These are phyloP conservation scores for Apodemia hepburni DNA, from an alignment of 2,888 invertebrate species.

Conservation along the genomic window DNA sequence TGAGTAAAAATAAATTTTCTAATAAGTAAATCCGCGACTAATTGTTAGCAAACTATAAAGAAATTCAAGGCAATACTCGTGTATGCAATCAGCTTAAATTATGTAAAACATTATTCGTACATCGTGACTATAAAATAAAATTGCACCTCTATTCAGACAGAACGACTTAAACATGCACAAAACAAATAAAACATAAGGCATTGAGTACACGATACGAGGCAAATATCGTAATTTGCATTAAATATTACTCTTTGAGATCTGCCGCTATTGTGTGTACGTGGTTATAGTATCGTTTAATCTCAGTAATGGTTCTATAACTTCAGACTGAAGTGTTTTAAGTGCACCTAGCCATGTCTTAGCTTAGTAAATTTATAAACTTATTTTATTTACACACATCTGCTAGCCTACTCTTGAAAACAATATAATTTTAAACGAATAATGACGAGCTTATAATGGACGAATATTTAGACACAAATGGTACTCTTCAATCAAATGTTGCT, in stretches of 20 bases:
- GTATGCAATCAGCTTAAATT: background rate
- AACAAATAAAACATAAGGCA: conserved; percentile 2
- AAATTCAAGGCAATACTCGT: background rate
- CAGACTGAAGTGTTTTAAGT: background rate
- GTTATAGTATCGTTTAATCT: conserved; percentile 7
- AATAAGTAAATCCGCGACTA: background rate
- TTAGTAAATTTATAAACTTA: background rate
- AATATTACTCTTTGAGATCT: conserved; percentile 2
- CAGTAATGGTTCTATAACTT: background rate
- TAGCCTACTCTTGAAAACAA: no score
- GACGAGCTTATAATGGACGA: no score
- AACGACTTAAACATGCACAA: conserved; percentile 1
- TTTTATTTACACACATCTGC: background rate
- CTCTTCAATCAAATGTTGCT: no score
- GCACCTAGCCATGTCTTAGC: background rate
- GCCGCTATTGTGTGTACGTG: conserved; percentile 5
- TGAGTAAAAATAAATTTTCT: no score
- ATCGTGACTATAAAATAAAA: conserved; percentile 8
- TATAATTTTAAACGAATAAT: no score
- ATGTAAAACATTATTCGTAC: conserved; percentile 8
- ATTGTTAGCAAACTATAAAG: background rate
- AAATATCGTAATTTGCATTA: conserved; percentile 8
- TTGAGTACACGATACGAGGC: conserved; percentile 10
- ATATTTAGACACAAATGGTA: no score
- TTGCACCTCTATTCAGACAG: conserved; percentile 12